Conservation (phyloP, 2,797 vertebrate species). For the Streptopelia turtur region DNA sequence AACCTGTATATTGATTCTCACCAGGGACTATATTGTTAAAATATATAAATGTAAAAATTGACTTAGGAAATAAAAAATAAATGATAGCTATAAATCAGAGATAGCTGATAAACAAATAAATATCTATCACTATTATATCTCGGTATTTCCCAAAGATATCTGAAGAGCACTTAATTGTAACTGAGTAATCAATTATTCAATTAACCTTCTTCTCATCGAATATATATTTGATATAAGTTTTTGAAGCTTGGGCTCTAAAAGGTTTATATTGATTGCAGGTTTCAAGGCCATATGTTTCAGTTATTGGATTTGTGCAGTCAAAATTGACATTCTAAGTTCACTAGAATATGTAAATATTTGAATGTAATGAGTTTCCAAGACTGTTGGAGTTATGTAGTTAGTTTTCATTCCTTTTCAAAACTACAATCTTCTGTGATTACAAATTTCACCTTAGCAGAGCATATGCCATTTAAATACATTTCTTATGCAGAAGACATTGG, state of each 20-base stretch:
- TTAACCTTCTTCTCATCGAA: constrained; percentile 80
- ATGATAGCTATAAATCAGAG: constrained; percentile 58
- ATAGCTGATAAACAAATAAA: constrained; percentile 73
- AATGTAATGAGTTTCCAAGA: constrained; percentile 52
- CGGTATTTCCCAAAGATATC: constrained; percentile 74
- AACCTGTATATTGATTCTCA: constrained; percentile 15
- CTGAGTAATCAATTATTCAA: constrained; percentile 80
- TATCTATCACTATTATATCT: constrained; percentile 72
- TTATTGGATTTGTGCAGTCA: constrained; percentile 72
- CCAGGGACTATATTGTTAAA: constrained; percentile 32
- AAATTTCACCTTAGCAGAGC: constrained; percentile 13
- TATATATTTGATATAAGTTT: constrained; percentile 80
- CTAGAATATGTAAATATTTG: constrained; percentile 73
- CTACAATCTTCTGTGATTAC: not conserved
- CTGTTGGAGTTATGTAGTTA: not conserved
- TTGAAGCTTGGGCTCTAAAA: constrained; percentile 78
- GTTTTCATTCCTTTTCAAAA: constrained; percentile 42
- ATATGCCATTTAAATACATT: not conserved
- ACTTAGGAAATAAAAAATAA: constrained; percentile 62
- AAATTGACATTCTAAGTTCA: constrained; percentile 65
- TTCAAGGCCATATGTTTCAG: constrained; percentile 75
- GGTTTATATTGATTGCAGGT: constrained; percentile 78
- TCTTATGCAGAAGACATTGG: not conserved
- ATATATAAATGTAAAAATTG: constrained; percentile 67
- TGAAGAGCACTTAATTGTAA: constrained; percentile 79